Percentiles rank a stretch among this genome's conserved stretches.
Conservation (phyloP, 2,888 invertebrate genomes). For the Pyrrhopygopsis socrates region DNA sequence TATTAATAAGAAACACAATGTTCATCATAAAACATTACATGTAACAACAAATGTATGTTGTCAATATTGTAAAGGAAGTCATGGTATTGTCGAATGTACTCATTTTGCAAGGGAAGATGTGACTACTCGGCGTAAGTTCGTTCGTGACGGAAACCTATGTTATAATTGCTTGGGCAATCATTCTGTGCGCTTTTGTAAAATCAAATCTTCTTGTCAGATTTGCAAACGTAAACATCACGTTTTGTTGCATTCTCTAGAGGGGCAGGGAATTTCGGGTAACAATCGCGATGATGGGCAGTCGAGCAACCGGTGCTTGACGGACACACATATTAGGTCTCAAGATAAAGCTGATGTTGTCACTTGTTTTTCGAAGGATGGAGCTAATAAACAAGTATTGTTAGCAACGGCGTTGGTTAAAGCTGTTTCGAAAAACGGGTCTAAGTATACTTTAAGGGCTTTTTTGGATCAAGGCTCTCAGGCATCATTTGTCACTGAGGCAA, state of each 20-base stretch:
- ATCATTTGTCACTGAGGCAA: conserved; percentile 57
- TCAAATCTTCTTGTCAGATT: background rate
- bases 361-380: background rate
- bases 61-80: conserved; percentile 6
- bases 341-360: background rate
- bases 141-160: background rate
- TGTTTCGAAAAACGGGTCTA: conserved; percentile 8
- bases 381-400: background rate
- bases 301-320: background rate
- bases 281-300: background rate
- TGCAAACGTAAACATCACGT: conserved; percentile 6
- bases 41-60: background rate
- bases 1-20: background rate
- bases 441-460: conserved; percentile 31
- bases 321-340: background rate
- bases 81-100: background rate
- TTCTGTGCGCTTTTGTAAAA: background rate
- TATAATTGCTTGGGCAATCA: conserved; percentile 5
- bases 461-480: conserved; percentile 69
- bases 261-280: background rate
- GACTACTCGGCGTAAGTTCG: background rate
- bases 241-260: too few species aligned
- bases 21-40: background rate
- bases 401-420: conserved; percentile 47
- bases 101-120: background rate